Percentiles rank a stretch among this genome's conserved stretches.
Conservation (phyloP, 2,797 vertebrate genomes). For the Macropodus opercularis region DNA sequence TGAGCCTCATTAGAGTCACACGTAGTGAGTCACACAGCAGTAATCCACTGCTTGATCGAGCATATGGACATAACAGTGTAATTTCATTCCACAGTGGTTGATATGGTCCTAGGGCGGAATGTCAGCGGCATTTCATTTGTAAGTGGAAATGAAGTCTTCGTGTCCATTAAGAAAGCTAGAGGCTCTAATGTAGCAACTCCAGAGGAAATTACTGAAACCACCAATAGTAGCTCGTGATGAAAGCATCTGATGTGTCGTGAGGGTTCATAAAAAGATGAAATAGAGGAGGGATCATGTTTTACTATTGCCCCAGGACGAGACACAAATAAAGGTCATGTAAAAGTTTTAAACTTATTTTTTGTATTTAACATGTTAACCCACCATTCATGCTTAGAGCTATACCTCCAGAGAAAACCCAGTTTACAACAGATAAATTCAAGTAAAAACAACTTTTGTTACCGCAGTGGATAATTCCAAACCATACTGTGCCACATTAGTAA, state of each 20-base stretch:
- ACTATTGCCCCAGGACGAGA: not conserved
- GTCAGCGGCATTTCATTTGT: constrained; percentile 66
- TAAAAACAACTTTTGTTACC: constrained; percentile 1
- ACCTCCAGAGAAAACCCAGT: not conserved
- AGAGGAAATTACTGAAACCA: constrained; percentile 62
- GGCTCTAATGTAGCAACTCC: constrained; percentile 54
- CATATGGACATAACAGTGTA: constrained; percentile 60
- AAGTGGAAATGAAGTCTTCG: constrained; percentile 62
- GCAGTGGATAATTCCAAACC: constrained; percentile 42
- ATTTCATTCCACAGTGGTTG: constrained; percentile 50
- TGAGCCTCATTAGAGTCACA: constrained; percentile 54
- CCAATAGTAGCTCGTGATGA: constrained; percentile 31
- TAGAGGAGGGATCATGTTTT: not conserved
- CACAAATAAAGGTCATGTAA: not conserved
- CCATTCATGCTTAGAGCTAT: not conserved
- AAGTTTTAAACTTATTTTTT: not conserved
- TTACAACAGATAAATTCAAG: not conserved
- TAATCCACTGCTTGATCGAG: constrained; percentile 44
- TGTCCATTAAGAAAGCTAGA: constrained; percentile 62
- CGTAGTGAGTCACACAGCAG: constrained; percentile 50
- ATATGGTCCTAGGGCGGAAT: constrained; percentile 55
- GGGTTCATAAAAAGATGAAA: constrained; percentile 12
- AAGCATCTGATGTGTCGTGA: constrained; percentile 21
- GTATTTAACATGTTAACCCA: too few relatives aligned
- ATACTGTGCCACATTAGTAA: constrained; percentile 50